These are phyloP conservation scores for Campylomormyrus tamandua DNA, from an alignment of 2,113 vertebrate species.

Conservation along the genomic window DNA sequence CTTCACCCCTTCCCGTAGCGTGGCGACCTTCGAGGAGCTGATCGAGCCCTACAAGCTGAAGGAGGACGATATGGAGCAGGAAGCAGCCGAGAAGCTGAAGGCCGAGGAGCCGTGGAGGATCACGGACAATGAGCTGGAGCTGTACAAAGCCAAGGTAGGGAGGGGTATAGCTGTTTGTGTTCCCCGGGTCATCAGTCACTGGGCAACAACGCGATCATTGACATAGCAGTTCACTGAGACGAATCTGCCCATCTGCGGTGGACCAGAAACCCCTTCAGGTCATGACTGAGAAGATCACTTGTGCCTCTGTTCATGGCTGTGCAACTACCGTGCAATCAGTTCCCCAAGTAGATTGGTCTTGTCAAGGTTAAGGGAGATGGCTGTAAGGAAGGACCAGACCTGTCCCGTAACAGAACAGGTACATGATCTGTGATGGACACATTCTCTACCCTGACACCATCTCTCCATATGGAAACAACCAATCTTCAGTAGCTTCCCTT, in stretches of 20 bases:
- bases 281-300: not conserved
- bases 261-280: not conserved
- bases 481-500: not conserved
- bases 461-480: not conserved
- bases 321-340: not conserved
- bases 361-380: not conserved
- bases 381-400: not conserved
- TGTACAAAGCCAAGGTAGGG: constrained; percentile 88
- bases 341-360: not conserved
- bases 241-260: not conserved
- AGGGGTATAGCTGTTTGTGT: too few relatives aligned
- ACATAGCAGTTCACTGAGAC: not conserved
- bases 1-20: constrained; percentile 48
- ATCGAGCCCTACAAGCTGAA: constrained; percentile 89
- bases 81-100: constrained; percentile 87
- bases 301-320: not conserved
- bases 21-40: constrained; percentile 83
- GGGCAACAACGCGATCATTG: not conserved
- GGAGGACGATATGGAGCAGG: constrained; percentile 94
- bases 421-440: not conserved
- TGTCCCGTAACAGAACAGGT: not conserved
- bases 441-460: not conserved
- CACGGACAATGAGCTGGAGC: constrained; percentile 93
- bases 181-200: not conserved
- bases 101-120: constrained; percentile 94